Conservation (phyloP, 2,113 vertebrate genomes). For the Rhynchomys soricoides region DNA sequence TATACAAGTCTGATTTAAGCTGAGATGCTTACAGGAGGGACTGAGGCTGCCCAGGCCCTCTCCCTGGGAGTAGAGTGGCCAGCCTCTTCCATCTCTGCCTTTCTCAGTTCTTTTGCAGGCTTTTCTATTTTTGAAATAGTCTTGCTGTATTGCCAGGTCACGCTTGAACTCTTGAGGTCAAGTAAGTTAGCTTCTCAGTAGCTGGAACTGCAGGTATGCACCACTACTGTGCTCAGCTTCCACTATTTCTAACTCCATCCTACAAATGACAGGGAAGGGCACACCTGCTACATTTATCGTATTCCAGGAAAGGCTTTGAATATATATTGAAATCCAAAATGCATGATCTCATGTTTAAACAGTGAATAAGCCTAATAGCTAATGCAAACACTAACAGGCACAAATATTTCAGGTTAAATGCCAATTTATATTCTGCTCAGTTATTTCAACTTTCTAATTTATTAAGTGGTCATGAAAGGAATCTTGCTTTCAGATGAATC, state of each 20-base stretch:
- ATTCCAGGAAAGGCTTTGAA: slow-evolving; percentile 37
- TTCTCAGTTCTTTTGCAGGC: slow-evolving; percentile 9
- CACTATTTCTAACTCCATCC: neutral
- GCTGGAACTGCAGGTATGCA: neutral
- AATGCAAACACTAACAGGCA: neutral
- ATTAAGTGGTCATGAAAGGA: neutral
- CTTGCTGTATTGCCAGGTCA: neutral
- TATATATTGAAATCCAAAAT: slow-evolving; percentile 61
- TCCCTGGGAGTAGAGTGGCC: neutral
- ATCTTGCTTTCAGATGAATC: neutral
- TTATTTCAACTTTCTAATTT: slow-evolving; percentile 57
- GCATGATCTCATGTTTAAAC: neutral
- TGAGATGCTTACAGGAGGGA: neutral
- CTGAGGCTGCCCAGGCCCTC: neutral
- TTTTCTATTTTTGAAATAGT: neutral
- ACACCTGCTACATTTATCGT: neutral
- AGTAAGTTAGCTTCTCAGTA: neutral
- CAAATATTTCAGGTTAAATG: slow-evolving; percentile 56
- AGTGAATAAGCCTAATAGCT: slow-evolving; percentile 1
- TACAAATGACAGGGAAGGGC: neutral
- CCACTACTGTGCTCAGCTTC: neutral
- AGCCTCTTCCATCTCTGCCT: neutral
- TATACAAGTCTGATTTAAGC: neutral
- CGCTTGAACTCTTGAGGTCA: neutral
- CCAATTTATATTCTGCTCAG: slow-evolving; percentile 31